Conservation (phyloP, 2,888 invertebrate genomes). For the Oasisia sp. region DNA sequence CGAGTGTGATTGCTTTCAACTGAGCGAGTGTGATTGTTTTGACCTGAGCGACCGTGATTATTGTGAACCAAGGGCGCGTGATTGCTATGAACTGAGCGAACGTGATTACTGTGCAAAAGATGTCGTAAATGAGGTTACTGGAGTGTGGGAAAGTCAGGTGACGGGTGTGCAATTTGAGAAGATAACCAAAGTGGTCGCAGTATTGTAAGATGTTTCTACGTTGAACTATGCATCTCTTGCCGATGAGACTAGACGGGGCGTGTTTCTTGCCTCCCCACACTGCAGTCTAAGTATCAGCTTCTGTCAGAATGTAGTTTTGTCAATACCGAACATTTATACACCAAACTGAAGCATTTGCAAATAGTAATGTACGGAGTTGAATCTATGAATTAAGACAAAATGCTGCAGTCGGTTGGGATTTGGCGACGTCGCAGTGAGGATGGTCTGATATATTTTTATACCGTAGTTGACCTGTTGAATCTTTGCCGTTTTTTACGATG, state of each 20-base stretch:
- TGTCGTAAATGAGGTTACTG: not conserved
- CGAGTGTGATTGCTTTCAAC: too few relatives aligned
- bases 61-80: too few relatives aligned
- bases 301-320: not conserved
- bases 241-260: not conserved
- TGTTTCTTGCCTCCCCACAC: not conserved
- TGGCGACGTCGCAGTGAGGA: not conserved
- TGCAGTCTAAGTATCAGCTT: not conserved
- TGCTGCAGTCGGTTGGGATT: not conserved
- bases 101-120: not conserved
- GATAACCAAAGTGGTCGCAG: not conserved
- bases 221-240: constrained; percentile 11
- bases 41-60: too few relatives aligned
- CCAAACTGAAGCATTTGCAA: not conserved
- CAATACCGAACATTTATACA: not conserved
- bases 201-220: not conserved
- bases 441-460: not conserved
- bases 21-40: too few relatives aligned
- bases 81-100: not conserved
- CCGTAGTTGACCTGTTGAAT: not conserved
- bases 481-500: not conserved
- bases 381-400: not conserved
- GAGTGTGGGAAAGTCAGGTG: not conserved
- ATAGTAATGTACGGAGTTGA: not conserved
- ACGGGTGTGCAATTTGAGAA: not conserved